phyloP scores from a whole-genome alignment of 2,113 vertebrate genomes.

The Microtus oregoni region DNA sequence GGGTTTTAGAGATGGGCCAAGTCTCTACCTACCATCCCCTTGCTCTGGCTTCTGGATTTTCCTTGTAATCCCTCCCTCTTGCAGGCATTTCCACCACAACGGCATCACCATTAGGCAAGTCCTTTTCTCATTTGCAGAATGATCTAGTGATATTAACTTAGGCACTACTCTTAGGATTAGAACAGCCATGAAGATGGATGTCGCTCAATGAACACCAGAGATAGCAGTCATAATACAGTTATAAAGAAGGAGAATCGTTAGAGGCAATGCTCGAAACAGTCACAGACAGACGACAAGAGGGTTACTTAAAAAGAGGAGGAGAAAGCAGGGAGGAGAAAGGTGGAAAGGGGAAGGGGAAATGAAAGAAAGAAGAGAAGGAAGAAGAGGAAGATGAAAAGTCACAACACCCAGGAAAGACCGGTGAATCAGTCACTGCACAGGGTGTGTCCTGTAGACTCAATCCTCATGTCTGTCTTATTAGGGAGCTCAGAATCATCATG shows the following conservation, averaged over 20 bases:
- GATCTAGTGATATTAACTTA: neutral
- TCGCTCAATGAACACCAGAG: neutral
- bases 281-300: neutral
- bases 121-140: neutral
- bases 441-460: neutral
- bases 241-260: no score
- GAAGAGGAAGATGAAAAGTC: neutral
- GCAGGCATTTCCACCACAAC: neutral
- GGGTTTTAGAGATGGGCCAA: neutral
- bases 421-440: neutral
- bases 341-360: no score
- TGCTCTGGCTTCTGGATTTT: neutral
- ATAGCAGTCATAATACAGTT: neutral
- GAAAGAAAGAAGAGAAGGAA: neutral
- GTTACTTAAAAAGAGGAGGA: neutral
- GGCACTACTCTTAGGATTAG: neutral
- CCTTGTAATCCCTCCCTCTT: neutral
- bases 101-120: no score
- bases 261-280: no score
- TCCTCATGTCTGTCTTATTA: neutral
- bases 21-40: neutral
- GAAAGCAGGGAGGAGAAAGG: neutral
- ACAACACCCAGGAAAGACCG: accelerated
- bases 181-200: neutral
- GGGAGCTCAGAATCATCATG: no score